These are phyloP conservation scores for Megaceryle maxima DNA, from an alignment of 2,113 vertebrate genomes.

Conservation along the genomic window DNA sequence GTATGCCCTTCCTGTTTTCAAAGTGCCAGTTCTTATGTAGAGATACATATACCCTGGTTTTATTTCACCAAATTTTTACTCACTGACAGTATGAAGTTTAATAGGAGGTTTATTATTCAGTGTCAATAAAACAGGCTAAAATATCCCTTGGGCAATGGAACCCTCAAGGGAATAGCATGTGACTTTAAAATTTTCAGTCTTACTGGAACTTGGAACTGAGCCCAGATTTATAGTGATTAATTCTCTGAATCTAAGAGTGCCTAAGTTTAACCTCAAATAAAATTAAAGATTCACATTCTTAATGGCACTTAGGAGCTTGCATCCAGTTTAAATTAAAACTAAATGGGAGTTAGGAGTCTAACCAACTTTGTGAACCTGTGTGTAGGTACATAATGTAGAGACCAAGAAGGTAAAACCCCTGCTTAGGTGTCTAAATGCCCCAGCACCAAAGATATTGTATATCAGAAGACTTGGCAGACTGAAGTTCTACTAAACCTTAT, in stretches of 20 bases:
- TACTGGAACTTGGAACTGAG: background rate
- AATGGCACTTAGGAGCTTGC: background rate
- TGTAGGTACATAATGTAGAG: background rate
- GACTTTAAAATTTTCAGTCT: background rate
- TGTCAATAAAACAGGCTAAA: background rate
- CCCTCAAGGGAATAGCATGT: background rate
- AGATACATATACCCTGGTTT: background rate
- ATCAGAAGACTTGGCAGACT: background rate
- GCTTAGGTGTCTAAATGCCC: background rate
- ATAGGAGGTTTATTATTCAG: background rate
- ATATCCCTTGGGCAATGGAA: background rate
- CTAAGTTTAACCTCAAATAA: background rate
- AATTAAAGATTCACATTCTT: background rate
- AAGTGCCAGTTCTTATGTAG: background rate
- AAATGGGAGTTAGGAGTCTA: background rate
- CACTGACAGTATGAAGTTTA: background rate
- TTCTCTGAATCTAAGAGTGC: background rate
- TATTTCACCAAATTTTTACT: background rate
- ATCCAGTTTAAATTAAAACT: background rate
- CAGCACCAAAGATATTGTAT: fast-evolving
- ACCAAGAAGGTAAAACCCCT: background rate
- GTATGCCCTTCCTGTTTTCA: background rate
- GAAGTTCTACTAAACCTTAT: background rate
- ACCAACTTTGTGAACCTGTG: background rate
- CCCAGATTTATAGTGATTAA: background rate